Base-by-base conservation (phyloP, 2,888 invertebrate genomes). In the Melanotus villosus region DNA sequence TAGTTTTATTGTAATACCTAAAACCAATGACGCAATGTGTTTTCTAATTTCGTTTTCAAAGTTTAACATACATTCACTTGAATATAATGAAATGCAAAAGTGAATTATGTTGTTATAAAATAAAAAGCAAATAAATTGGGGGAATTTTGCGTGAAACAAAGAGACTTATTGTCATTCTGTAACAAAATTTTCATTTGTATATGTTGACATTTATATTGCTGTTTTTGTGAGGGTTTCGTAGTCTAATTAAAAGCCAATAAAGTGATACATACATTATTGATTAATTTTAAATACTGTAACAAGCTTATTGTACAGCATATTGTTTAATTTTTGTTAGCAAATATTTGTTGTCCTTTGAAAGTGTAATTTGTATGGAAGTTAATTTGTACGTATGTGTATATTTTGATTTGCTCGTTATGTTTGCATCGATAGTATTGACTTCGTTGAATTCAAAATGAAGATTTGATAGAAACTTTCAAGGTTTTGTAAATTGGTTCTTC, bases 21-120 rank as follows among this genome's bases (percentile, higher is more conserved):
- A n/a, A n/a, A n/a, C n/a, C n/a, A n/a, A 32, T 56, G 56, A 56
- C 19, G 56, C 56, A 56, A 56, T 56, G 7, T 16, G 56, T 56
- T 56, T 56, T 56, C 56, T 56, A 56, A 56, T 56, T 56, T 38
- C 56, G 19, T 56, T 56, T 52, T 12, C 12, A 12, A 9, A 1
- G 23, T 5, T 50, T 50, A n/a, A n/a, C n/a, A n/a, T n/a, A n/a
- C n/a, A n/a, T n/a, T n/a, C n/a, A n/a, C n/a, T n/a, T n/a, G n/a
- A n/a, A n/a, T n/a, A n/a, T n/a, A n/a, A n/a, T n/a, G n/a, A n/a
- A n/a, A n/a, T n/a, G n/a, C n/a, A 12, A 34, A 1, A 34, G 12
- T 34, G 34, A 41, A 41, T 16, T 16, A 16, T 16, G 16, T 41
- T 14, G 12, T 16, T 6, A 41, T 16, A 16, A 41, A 41, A n/a